phyloP scores from a whole-genome alignment of 1,140 invertebrate species.

The Lerema accius region DNA sequence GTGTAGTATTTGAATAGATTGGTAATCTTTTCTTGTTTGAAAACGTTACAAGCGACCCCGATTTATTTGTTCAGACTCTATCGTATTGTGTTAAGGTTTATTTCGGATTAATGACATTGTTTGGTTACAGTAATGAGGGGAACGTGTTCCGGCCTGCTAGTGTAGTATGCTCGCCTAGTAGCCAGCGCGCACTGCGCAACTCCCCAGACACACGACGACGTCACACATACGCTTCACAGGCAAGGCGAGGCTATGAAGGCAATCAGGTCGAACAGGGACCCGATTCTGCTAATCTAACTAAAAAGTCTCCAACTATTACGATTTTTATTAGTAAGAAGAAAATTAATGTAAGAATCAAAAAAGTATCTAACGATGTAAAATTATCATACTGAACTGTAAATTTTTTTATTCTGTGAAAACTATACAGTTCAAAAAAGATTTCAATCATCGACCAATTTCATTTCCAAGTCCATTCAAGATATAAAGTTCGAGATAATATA shows the following conservation, averaged over 20 bases:
- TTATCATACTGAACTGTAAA: no score
- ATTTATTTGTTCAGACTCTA: neutral
- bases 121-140: slow-evolving; percentile 41
- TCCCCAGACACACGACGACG: slow-evolving; percentile 77
- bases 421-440: no score
- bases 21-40: neutral
- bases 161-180: slow-evolving; percentile 65
- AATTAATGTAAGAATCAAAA: no score
- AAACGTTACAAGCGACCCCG: slow-evolving; percentile 11
- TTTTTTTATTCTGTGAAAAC: no score
- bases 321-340: no score
- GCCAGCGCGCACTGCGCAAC: slow-evolving; percentile 80
- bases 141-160: slow-evolving; percentile 50
- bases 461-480: no score
- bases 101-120: slow-evolving; percentile 8
- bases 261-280: slow-evolving; percentile 34
- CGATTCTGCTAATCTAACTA: no score
- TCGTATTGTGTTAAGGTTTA: neutral
- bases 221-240: slow-evolving; percentile 56
- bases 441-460: no score
- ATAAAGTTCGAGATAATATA: no score
- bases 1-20: neutral
- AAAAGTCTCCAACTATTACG: no score
- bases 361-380: no score
- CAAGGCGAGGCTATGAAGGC: slow-evolving; percentile 35